phyloP scores from a whole-genome alignment of 2,888 invertebrate genomes.

The Merodon equestris region DNA sequence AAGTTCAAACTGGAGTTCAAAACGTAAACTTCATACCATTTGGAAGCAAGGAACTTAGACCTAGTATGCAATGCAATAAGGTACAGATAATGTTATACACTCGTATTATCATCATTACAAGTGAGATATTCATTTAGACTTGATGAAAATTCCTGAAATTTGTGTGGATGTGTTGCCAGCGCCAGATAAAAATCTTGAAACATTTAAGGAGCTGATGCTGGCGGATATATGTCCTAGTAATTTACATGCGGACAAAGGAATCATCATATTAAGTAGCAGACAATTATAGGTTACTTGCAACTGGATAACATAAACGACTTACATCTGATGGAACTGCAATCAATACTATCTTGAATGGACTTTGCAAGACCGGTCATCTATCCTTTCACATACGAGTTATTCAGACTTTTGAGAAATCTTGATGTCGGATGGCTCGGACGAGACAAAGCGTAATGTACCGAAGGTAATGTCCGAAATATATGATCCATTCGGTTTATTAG shows the following conservation, averaged over 20 bases:
- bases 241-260: constrained; percentile 9
- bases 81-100: too few species aligned
- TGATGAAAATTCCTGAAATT: constrained; percentile 32
- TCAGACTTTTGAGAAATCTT: constrained; percentile 1
- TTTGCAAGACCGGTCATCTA: too few species aligned
- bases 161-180: constrained; percentile 18
- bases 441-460: constrained; percentile 20
- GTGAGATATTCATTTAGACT: too few species aligned
- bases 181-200: constrained; percentile 17
- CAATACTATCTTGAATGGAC: too few species aligned
- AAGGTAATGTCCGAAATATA: too few species aligned
- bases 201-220: constrained; percentile 8
- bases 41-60: too few species aligned
- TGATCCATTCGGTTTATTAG: constrained; percentile 37
- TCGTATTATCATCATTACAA: too few species aligned
- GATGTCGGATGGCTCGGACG: constrained; percentile 1
- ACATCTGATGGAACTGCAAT: too few species aligned
- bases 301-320: too few species aligned
- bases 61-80: too few species aligned
- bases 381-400: constrained; percentile 2
- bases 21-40: too few species aligned
- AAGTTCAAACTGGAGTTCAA: too few species aligned
- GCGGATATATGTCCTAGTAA: constrained; percentile 3
- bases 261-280: constrained; percentile 21
- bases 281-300: constrained; percentile 23